Evolutionary conservation across 1,140 invertebrate genomes (phyloP), one percentile per base, ranked within the genome.

Genomic region (Ganaspis sp.): DNA sequence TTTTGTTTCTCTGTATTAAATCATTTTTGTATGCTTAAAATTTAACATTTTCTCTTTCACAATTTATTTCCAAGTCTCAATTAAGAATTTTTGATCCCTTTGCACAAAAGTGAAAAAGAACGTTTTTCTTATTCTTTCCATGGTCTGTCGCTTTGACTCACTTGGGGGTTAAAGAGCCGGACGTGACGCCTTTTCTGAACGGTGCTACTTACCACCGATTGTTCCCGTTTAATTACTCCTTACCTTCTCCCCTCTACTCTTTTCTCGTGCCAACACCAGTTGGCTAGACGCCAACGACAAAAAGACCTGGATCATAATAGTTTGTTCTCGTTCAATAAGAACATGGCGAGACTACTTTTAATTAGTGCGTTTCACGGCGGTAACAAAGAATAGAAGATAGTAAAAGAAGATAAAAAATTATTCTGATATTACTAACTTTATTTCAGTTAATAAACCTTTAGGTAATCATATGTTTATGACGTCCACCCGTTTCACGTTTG

Each of bases 201-300:
- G 58, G 26, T 64, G 58, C 58, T 64, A 64, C 58, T 64, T 64
- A 64, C 26, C 26, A 64, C 58, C 58, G 26, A 64, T 64, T 64
- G 58, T 64, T 64, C 58, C 23, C 58, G 26, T 64, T 64, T 64
- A 64, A 64, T 64, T 64, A 64, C 58, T 64, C 58, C 58, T 64
- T 64, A 29, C 58, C 58, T 34, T 64, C 15, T 4, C 58, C 58
- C 23, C 23, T 12, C 8, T 4, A 11, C 9, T 64, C 26, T 64
- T 64, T 26, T 64, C 58, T 64, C 12, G 12, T 64, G 58, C 58
- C 58, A 64, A 34, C 11, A 64, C 4, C 58, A 64, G 58, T 64
- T 64, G 58, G 58, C 58, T 21, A 64, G 12, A 34, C 9, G 23
- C 58, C 58, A 64, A 64, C 11, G 15, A 64, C 12, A 64, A 64